A percentile compares a stretch with the other conserved stretches of the same genome.
Conservation (phyloP, 2,888 invertebrate genomes). For the Agrochola lota region DNA sequence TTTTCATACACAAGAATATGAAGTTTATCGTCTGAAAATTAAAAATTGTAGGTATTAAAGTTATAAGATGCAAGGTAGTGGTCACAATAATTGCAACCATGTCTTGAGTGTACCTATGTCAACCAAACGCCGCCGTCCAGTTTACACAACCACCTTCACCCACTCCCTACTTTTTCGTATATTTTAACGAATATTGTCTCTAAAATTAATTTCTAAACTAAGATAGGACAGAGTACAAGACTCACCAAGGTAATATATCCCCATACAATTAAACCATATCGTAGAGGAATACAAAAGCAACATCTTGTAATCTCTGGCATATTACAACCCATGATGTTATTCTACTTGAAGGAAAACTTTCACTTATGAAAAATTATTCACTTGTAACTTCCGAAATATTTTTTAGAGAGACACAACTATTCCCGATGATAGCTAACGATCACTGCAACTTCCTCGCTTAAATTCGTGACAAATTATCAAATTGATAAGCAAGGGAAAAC, state of each 20-base stretch:
- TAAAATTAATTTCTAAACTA: background rate
- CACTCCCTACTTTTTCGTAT: background rate
- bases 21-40: constrained; percentile 1
- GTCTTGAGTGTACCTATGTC: background rate
- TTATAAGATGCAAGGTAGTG: background rate
- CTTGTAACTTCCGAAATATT: too few relatives aligned
- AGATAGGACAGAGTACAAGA: background rate
- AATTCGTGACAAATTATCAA: background rate
- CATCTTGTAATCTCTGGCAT: constrained; percentile 1
- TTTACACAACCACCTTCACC: too few relatives aligned
- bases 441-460: background rate
- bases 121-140: background rate
- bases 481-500: constrained; percentile 15
- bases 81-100: background rate
- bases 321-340: background rate
- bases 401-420: background rate
- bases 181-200: background rate
- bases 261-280: constrained; percentile 18
- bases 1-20: background rate
- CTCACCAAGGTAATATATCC: constrained; percentile 21
- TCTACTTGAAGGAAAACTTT: background rate
- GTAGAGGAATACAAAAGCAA: constrained; percentile 20
- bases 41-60: background rate
- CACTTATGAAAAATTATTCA: background rate
- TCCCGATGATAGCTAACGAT: background rate